These are phyloP conservation scores for Epinephelus fuscoguttatus DNA, from an alignment of 2,113 vertebrate genomes.

Conservation along the genomic window DNA sequence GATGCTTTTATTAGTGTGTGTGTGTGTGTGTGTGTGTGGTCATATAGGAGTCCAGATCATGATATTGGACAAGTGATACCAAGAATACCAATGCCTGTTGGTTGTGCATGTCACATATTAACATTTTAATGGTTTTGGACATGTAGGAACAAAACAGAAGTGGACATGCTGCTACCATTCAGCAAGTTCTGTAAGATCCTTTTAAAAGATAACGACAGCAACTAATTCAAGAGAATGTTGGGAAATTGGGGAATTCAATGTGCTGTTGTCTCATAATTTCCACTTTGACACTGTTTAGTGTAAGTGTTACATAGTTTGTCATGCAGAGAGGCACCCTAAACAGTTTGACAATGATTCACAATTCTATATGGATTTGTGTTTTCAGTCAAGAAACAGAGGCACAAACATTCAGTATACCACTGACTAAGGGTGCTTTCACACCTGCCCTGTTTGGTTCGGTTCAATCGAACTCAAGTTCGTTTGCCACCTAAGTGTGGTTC, in stretches of 20 bases:
- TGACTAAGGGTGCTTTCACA: too few relatives aligned
- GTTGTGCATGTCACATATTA: background rate
- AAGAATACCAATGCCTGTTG: background rate
- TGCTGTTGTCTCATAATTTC: background rate
- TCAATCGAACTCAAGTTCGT: too few relatives aligned
- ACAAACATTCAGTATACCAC: background rate
- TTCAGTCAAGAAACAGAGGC: background rate
- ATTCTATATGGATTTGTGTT: background rate
- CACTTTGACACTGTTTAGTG: background rate
- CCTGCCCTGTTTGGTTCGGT: too few relatives aligned
- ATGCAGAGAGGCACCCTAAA: background rate
- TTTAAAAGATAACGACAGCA: background rate
- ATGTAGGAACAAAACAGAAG: background rate
- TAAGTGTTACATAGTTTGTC: background rate
- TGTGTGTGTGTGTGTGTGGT: background rate
- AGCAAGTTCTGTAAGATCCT: background rate
- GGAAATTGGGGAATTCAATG: background rate
- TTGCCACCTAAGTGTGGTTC: too few relatives aligned
- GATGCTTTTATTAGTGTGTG: slow-evolving; percentile 27
- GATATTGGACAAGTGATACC: background rate
- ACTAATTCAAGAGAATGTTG: background rate
- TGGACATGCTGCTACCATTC: background rate
- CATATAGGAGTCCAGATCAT: background rate
- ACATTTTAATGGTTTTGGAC: background rate
- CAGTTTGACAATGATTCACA: background rate